Evolutionary conservation across 2,113 vertebrate species (phyloP).

Genomic region (Lampris incognitus): DNA sequence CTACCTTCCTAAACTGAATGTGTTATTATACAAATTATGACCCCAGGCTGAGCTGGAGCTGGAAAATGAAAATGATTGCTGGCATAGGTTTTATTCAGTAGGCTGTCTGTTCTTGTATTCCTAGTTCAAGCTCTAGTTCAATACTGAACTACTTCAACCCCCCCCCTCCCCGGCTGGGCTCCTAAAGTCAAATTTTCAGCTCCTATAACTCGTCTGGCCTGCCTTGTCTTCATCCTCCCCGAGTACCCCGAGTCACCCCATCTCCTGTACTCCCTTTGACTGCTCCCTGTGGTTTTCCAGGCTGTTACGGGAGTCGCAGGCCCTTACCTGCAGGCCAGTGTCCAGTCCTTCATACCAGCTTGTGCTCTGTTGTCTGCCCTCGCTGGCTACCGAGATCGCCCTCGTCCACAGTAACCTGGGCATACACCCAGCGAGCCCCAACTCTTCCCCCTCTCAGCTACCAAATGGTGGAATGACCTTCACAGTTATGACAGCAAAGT

Average conservation of each 20-base stretch:
- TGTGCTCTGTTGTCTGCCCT: conserved; percentile 32
- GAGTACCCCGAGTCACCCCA: conserved; percentile 22
- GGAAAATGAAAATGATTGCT: conserved; percentile 30
- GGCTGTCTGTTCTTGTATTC: not conserved
- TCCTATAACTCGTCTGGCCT: conserved; percentile 27
- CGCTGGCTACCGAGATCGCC: conserved; percentile 34
- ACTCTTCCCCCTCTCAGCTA: conserved; percentile 23
- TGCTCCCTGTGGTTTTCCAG: conserved; percentile 40
- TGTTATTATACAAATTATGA: no score
- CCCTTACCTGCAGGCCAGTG: conserved; percentile 47
- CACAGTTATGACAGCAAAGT: conserved; percentile 22
- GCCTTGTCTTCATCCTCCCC: conserved; percentile 49
- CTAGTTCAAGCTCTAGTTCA: conserved; percentile 29
- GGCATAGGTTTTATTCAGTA: conserved; percentile 28
- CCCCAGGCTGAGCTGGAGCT: conserved; percentile 12
- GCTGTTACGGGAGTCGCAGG: conserved; percentile 41
- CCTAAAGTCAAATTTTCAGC: conserved; percentile 36
- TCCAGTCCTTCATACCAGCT: conserved; percentile 31
- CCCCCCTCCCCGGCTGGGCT: conserved; percentile 20
- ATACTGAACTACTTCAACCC: conserved; percentile 37
- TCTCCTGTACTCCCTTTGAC: not conserved
- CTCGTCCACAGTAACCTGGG: conserved; percentile 37
- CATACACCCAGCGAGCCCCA: conserved; percentile 52
- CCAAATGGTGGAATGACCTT: conserved; percentile 41
- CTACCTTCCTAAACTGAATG: no score